phyloP scores from a whole-genome alignment of 1,140 invertebrate genomes.

The Rhizoglyphus robini region DNA sequence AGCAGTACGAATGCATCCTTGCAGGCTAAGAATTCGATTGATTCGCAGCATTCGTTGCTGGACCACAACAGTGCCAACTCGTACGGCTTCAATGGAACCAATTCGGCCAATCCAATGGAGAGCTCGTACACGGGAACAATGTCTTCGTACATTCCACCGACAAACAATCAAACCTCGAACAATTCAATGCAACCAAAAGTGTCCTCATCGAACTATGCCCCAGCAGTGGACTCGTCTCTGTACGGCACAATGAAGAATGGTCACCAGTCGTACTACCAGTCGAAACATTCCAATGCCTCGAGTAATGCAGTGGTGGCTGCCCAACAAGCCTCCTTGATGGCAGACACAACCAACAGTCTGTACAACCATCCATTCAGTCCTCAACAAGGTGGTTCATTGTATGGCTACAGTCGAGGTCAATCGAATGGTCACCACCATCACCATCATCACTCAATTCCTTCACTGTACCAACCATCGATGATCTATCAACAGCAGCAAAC shows the following conservation, averaged over 20 bases:
- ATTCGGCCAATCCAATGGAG: background rate
- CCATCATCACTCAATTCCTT: slow-evolving; percentile 14
- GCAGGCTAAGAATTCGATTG: background rate
- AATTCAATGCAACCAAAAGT: too few species aligned
- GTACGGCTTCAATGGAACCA: background rate
- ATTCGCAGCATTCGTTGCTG: slow-evolving; percentile 1
- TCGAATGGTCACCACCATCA: background rate
- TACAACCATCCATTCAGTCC: background rate
- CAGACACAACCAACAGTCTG: background rate
- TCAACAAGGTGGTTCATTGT: background rate
- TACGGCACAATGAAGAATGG: background rate
- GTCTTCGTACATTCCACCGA: background rate
- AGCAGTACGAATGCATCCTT: background rate
- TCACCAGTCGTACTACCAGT: background rate
- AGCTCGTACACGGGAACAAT: background rate
- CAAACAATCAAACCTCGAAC: background rate
- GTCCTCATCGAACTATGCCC: too few species aligned
- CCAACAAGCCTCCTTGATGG: background rate
- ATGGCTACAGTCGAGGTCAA: background rate
- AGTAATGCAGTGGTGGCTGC: too few species aligned
- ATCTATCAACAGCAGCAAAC: background rate
- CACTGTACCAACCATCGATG: slow-evolving; percentile 11
- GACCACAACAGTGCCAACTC: background rate
- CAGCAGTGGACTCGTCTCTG: too few species aligned
- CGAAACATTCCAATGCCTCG: background rate